Evolutionary conservation across 2,888 invertebrate species (phyloP).

Genomic region (Autographa gamma): DNA sequence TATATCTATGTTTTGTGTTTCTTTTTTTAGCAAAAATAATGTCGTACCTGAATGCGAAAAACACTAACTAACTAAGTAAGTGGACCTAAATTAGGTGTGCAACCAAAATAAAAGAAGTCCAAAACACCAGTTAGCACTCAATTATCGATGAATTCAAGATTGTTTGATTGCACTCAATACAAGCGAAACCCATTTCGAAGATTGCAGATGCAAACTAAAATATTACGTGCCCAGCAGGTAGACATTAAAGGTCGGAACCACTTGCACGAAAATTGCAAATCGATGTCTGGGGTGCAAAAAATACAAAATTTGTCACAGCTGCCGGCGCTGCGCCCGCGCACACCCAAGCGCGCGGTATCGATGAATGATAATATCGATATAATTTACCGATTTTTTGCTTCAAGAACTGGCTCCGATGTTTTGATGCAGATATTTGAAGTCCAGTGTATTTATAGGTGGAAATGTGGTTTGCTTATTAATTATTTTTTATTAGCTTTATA

Average conservation of each 20-base stretch:
- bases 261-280: slow-evolving; percentile 78
- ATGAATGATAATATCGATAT: slow-evolving; percentile 53
- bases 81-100: no score
- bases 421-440: slow-evolving; percentile 41
- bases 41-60: no score
- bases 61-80: no score
- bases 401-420: slow-evolving; percentile 30
- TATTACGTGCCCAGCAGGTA: slow-evolving; percentile 49
- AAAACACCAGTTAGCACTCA: background rate
- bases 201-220: slow-evolving; percentile 27
- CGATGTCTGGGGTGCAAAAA: slow-evolving; percentile 77
- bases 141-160: slow-evolving; percentile 31
- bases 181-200: slow-evolving; percentile 9
- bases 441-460: slow-evolving; percentile 45
- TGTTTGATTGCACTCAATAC: background rate
- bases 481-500: slow-evolving; percentile 23
- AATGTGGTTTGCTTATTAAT: slow-evolving; percentile 25
- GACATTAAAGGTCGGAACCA: slow-evolving; percentile 54
- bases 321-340: slow-evolving; percentile 53
- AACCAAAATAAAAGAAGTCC: background rate
- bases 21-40: no score
- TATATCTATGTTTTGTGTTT: no score
- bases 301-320: slow-evolving; percentile 76
- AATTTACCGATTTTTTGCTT: slow-evolving; percentile 42
- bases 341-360: slow-evolving; percentile 46